Base-by-base conservation (phyloP, 1,140 invertebrate species). In the Anastrepha obliqua region DNA sequence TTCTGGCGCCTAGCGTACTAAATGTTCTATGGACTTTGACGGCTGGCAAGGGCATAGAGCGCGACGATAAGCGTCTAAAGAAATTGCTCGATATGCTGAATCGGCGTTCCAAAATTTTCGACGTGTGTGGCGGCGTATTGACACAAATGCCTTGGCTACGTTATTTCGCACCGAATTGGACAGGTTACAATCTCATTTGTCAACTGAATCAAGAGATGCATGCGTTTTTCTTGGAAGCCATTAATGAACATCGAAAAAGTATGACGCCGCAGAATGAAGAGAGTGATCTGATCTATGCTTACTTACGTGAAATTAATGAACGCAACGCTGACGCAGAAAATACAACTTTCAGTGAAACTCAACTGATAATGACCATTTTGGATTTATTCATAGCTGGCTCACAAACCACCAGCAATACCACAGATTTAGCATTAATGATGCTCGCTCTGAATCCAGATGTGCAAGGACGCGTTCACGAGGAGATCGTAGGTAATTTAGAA, bases 21-120 rank as follows among this genome's bases (percentile, higher is more conserved):
- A 97, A 97, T 91, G 95, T 97, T 1, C 90, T 97, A 2, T 97
- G 97, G 97, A 95, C 94, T 47, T 93, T 97, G 59, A 94, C 95
- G 1, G 95, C 96, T 8, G 97, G 97, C 86, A 94, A 95, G 86
- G 87, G 89, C 70, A 90, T 94, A 88, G 88, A 89, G 59, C 93
- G 94, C 44, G 86, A 89, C 17, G 94, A 96, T 90, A 90, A 93
- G 2, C 93, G 95, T 64, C 91, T 97, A 74, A 91, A 94, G n/a
- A 93, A 93, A 13, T 93, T 97, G 42, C 91, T 97, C 2, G 92
- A 95, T 13, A 91, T 97, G 20, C 94, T 98, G 91, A 94, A 94
- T 86, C 93, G 94, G 62, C 94, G 96, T 44, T 94, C 95, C 0
- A 95, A 94, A 90, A 94, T 95, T 0, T 97, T 97, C 88, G 95